phyloP scores from a whole-genome alignment of 1,140 invertebrate genomes.

The Diabrotica undecimpunctata region DNA sequence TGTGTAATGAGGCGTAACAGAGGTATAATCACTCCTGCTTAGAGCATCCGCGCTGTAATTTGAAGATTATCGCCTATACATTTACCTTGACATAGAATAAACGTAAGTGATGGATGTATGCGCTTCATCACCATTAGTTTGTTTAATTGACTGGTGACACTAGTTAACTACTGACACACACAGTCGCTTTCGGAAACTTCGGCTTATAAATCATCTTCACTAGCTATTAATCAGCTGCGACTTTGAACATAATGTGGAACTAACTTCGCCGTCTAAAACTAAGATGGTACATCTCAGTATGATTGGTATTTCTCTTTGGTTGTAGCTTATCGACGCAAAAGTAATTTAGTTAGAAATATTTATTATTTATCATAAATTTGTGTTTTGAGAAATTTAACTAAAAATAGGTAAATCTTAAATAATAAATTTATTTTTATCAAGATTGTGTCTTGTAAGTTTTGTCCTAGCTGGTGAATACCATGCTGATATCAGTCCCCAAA shows the following conservation, averaged over 20 bases:
- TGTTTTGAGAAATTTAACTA: too few relatives aligned
- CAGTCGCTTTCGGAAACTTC: background rate
- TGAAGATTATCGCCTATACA: slow-evolving; percentile 2
- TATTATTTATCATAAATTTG: too few relatives aligned
- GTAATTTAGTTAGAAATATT: too few relatives aligned
- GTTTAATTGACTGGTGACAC: slow-evolving; percentile 2
- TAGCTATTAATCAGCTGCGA: background rate
- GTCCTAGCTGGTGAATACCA: too few relatives aligned
- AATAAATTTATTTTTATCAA: too few relatives aligned
- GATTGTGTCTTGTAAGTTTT: too few relatives aligned
- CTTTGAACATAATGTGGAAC: background rate
- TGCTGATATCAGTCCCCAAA: too few relatives aligned
- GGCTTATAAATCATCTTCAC: background rate
- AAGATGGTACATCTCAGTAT: too few relatives aligned
- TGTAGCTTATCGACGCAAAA: too few relatives aligned
- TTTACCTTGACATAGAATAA: background rate
- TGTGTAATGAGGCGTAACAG: background rate
- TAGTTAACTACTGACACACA: background rate
- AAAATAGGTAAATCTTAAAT: too few relatives aligned
- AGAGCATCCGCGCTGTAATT: background rate
- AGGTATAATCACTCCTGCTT: background rate
- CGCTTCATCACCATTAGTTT: slow-evolving; percentile 2
- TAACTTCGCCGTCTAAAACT: too few relatives aligned
- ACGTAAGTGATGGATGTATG: slow-evolving; percentile 1
- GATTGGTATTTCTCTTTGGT: too few relatives aligned